Base-by-base conservation (phyloP, 2,888 invertebrate species). In the Rhingia campestris region DNA sequence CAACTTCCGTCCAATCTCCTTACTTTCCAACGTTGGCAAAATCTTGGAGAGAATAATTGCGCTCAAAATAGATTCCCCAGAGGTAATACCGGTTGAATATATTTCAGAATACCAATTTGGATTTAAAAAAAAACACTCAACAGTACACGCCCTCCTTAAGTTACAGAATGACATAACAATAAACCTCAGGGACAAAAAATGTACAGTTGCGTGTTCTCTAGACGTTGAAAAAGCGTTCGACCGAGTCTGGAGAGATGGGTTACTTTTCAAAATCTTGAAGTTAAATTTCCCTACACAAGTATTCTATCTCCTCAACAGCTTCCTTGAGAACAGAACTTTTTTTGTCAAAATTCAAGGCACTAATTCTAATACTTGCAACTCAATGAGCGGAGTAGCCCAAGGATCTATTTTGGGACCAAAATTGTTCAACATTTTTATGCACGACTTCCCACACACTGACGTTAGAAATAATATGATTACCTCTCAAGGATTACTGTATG, bases 321-420 rank as follows among this genome's bases (percentile, higher is more conserved):
- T 32, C 9, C 22, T 39, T 7, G 6, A 7, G 2, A 10, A 9
- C 30, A 51, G 49, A 51, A 9, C 6, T 5, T 51, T 51, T 4
- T 30, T 30, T 7, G 22, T 51, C 3, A 7, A 51, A 51, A 51
- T 51, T 9, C 22, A 51, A 2, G n/a, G 30, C 30, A 22, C 9
- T 10, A 22, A 7, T 3, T 51, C 30, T 30, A 30, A 30, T 7
- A 5, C 9, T 6, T 9, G 10, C 4, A 4, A 30, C 22, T 22
- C 49, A 5, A 7, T 9, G 7, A 51, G 49, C 3, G 49, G 49
- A 22, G 30, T 51, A 5, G 30, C 49, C 10, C 49, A 51, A 30
- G 49, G 49, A 6, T 51, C 49, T 4, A 51, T 51, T 7, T 9
- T 51, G 49, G 49, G 49, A 7, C 49, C 49, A 9, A 14, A 22